phyloP scores from a whole-genome alignment of 35 echinoderm and acorn worm species.

The Strongylocentrotus purpuratus region DNA sequence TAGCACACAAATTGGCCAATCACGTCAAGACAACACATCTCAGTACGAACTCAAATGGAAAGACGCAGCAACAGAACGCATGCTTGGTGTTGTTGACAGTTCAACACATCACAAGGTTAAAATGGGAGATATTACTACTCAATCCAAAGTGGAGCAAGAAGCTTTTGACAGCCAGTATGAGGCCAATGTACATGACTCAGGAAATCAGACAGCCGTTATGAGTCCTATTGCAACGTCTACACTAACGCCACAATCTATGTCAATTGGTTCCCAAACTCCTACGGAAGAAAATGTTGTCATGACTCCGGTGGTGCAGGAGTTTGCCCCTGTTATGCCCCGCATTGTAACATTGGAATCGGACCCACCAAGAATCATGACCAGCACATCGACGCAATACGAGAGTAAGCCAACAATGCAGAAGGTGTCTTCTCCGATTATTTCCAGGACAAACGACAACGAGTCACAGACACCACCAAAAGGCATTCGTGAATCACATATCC shows the following conservation, averaged over 20 bases:
- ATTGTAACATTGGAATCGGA: constrained; percentile 13
- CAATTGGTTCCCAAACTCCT: not conserved
- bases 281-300: not conserved
- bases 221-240: not conserved
- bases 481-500: not conserved
- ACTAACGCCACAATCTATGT: not conserved
- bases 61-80: not conserved
- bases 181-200: not conserved
- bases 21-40: not conserved
- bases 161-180: not conserved
- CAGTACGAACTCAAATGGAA: not conserved
- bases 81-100: not conserved
- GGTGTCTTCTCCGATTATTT: not conserved
- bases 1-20: not conserved
- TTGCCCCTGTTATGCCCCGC: not conserved
- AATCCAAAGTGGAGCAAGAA: not conserved
- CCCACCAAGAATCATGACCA: not conserved
- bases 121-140: not conserved
- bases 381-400: not conserved
- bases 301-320: not conserved
- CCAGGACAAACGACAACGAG: not conserved
- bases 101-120: not conserved
- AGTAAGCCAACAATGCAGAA: not conserved
- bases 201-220: not conserved
- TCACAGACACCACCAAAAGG: not conserved